Evolutionary conservation across 30 jellyfish, hydroid and myxozoan species (phyloP).

Genomic region (Mastigias papua): DNA sequence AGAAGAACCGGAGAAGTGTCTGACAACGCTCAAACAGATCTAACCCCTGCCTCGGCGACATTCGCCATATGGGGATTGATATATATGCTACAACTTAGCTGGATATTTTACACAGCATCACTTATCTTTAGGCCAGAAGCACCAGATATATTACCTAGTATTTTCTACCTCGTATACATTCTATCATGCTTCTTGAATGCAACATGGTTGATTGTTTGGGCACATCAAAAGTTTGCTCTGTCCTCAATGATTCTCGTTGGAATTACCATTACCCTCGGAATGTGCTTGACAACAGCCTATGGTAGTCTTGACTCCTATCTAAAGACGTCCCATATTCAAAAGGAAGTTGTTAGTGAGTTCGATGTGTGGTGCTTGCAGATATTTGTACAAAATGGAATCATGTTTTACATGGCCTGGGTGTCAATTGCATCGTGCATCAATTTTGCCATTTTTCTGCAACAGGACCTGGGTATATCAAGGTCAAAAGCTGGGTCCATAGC

Average conservation of each 20-base stretch:
- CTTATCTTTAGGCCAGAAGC: slow-evolving; percentile 54
- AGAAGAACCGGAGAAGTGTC: slow-evolving; percentile 72
- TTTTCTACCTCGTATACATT: slow-evolving; percentile 58
- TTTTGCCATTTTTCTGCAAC: slow-evolving; percentile 47
- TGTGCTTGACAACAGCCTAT: slow-evolving; percentile 67
- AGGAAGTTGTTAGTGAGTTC: background rate
- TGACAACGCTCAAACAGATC: slow-evolving; percentile 31
- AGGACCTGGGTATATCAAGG: background rate
- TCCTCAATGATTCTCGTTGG: slow-evolving; percentile 41
- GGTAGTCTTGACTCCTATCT: slow-evolving; percentile 51
- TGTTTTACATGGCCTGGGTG: slow-evolving; percentile 63
- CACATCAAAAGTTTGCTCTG: slow-evolving; percentile 39
- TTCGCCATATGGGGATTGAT: slow-evolving; percentile 89
- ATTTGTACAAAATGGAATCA: slow-evolving; percentile 52
- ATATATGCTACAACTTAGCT: slow-evolving; percentile 53
- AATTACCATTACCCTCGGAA: slow-evolving; percentile 35
- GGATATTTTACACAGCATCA: slow-evolving; percentile 73
- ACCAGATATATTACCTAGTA: slow-evolving; percentile 65
- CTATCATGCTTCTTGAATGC: slow-evolving; percentile 33
- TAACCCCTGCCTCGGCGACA: slow-evolving; percentile 83
- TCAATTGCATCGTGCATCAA: slow-evolving; percentile 64
- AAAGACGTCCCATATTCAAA: slow-evolving; percentile 8
- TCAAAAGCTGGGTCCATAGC: slow-evolving; percentile 47
- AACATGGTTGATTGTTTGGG: slow-evolving; percentile 85
- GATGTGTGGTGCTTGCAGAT: slow-evolving; percentile 56